These are phyloP conservation scores for Pachyrhynchus sulphureomaculatus DNA, from an alignment of 1,140 invertebrate species.

Conservation along the genomic window DNA sequence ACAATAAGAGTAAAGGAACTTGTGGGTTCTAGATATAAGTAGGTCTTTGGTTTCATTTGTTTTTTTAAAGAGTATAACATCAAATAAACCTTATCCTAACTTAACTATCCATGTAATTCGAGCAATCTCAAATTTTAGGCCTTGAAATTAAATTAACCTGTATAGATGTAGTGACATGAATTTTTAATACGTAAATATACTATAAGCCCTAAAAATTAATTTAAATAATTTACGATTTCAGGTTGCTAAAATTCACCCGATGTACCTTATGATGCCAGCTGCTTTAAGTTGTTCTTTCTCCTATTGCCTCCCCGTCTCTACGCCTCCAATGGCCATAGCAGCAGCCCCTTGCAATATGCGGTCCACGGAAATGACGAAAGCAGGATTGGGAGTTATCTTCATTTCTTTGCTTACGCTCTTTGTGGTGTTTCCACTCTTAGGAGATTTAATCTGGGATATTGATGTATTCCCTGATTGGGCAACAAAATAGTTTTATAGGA, in stretches of 20 bases:
- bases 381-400: slow-evolving; percentile 48
- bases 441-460: slow-evolving; percentile 58
- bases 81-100: too few species aligned
- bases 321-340: slow-evolving; percentile 93
- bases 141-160: too few species aligned
- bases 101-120: too few species aligned
- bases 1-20: too few species aligned
- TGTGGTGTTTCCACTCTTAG: slow-evolving; percentile 53
- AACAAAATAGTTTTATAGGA: not conserved
- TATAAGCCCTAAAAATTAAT: too few species aligned
- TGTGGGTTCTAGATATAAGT: too few species aligned
- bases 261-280: slow-evolving; percentile 86
- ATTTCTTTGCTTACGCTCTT: slow-evolving; percentile 49
- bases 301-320: slow-evolving; percentile 74
- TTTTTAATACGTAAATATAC: too few species aligned
- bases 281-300: slow-evolving; percentile 77
- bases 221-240: slow-evolving; percentile 24
- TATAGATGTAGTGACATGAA: too few species aligned
- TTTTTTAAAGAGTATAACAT: too few species aligned
- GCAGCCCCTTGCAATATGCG: slow-evolving; percentile 77
- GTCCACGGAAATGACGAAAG: slow-evolving; percentile 70
- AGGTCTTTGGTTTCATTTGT: too few species aligned
- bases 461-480: slow-evolving; percentile 58
- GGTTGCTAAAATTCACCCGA: slow-evolving; percentile 67
- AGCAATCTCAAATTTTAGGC: too few species aligned